Base-by-base conservation (phyloP, 1,140 invertebrate genomes). In the Pantala flavescens region DNA sequence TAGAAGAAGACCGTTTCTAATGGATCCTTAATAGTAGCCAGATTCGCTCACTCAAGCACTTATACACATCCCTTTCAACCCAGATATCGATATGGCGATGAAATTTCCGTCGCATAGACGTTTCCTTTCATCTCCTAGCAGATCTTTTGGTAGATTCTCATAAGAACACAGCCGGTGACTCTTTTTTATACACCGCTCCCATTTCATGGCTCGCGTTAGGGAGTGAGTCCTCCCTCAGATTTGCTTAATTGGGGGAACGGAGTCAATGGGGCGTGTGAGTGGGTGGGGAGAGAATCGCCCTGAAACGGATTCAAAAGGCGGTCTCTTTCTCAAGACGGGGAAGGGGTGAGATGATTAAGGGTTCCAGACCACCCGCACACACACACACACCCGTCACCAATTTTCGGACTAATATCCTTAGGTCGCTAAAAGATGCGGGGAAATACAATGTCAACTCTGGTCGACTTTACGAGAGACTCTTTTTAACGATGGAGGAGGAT, bases 171-270 rank as follows among this genome's bases (percentile, higher is more conserved):
- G 3, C 9, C 28, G 28, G 28, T 9, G 28, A 36, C 49, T 12
- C 49, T 21, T 19, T 21, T 19, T 21, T 63, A 49, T 16, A 63
- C 49, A 16, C 49, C 49, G n/a, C 16, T 63, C 49, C 49, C 49
- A 63, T 63, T 63, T 63, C 49, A 63, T 63, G 49, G 49, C 49
- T 63, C 49, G 49, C n/a, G 49, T 16, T 16, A 63, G 49, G n/a
- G n/a, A 19, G 5, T 63, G 49, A 63, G 28, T 63, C 12, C 49
- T 63, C 49, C 49, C 28, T 12, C 49, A 63, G 49, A 63, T 63
- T 63, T 63, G 49, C 49, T 63, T 63, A 63, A 63, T 63, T 63
- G 49, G 49, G 49, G 49, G 49, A 63, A 63, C 49, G 49, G 49
- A 63, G 49, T 3, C 49, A 63, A 63, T 63, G 49, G n/a, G 49